Percentiles rank a stretch among this genome's conserved stretches.
Evolutionary conservation across 2,888 invertebrate species (phyloP).

Genomic region (Morpho achilles): DNA sequence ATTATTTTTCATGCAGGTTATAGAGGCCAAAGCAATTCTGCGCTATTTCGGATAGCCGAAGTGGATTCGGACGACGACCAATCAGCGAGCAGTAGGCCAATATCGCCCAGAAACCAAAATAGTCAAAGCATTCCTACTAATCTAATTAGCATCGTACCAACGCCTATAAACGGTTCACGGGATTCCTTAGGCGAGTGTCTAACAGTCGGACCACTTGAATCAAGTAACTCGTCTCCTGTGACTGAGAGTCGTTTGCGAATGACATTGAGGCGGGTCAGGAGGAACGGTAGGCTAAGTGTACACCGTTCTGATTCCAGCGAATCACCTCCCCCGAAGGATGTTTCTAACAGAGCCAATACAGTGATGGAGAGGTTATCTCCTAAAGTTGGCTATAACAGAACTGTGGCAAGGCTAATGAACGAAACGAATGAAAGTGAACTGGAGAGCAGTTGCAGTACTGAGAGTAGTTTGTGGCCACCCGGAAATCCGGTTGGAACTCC

Average conservation of each 20-base stretch:
- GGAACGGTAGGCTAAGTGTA: conserved; percentile 51
- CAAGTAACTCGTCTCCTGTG: conserved; percentile 42
- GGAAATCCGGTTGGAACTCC: conserved; percentile 40
- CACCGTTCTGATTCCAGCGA: conserved; percentile 65
- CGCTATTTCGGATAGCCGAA: conserved; percentile 73
- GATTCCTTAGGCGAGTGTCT: conserved; percentile 61
- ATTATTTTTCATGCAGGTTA: conserved; percentile 47
- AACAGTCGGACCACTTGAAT: conserved; percentile 47
- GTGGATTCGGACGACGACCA: conserved; percentile 83
- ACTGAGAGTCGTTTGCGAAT: conserved; percentile 43
- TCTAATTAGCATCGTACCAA: conserved; percentile 78
- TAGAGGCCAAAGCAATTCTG: conserved; percentile 62
- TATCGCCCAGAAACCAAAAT: conserved; percentile 55
- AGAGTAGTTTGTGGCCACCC: conserved; percentile 52
- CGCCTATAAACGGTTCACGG: conserved; percentile 79
- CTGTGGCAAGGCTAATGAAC: conserved; percentile 67
- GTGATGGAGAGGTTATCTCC: conserved; percentile 44
- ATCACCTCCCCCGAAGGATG: conserved; percentile 57
- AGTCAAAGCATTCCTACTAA: conserved; percentile 52
- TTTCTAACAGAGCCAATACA: conserved; percentile 39
- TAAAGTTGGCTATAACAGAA: conserved; percentile 48
- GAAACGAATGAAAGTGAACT: conserved; percentile 74
- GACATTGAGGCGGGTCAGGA: conserved; percentile 43
- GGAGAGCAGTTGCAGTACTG: conserved; percentile 70
- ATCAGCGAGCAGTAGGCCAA: conserved; percentile 58